Base-by-base conservation (phyloP, 2,888 invertebrate species). In the Tuberolachnus salignus region DNA sequence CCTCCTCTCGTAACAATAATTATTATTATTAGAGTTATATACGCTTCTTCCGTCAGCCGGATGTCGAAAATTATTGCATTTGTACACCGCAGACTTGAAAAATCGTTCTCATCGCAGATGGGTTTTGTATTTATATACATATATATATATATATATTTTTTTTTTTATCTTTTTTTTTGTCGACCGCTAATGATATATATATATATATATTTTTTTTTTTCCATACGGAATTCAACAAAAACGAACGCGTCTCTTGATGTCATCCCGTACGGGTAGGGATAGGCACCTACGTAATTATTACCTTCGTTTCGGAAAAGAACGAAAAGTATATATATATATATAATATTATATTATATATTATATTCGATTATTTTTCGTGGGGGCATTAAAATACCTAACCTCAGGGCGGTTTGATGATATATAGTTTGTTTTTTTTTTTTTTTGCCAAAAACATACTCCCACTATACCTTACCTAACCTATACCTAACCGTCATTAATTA, bases 41-140 rank as follows among this genome's bases (percentile, higher is more conserved):
- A 69, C 75, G 67, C 59, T 78, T 78, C 67, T 78, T 67, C 75
- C 75, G 75, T 57, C 75, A n/a, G 67, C 75, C 75, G 75, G 75
- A 78, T 78, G 75, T 78, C 67, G 75, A 78, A 78, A 78, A 78
- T 78, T 78, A 78, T 78, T 59, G 67, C 66, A 67, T 78, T 78
- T 44, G 57, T 78, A 67, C 34, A 34, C 57, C 57, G 46, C 10
- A n/a, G 75, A 57, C 64, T 64, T 64, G 26, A 67, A 66, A 78
- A 67, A 78, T 78, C 67, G 75, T 67, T 67, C 75, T 78, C 75
- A 57, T 67, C 67, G 67, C 75, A 78, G 75, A 78, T 78, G 67
- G 75, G 57, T 78, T 78, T 67, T 34, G 14, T 34, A 19, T 61
- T 14, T 49, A 26, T 34, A 9, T 11, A 49, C 63, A 73, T 53